phyloP scores from a whole-genome alignment of 2,888 invertebrate species.

The Syritta pipiens region DNA sequence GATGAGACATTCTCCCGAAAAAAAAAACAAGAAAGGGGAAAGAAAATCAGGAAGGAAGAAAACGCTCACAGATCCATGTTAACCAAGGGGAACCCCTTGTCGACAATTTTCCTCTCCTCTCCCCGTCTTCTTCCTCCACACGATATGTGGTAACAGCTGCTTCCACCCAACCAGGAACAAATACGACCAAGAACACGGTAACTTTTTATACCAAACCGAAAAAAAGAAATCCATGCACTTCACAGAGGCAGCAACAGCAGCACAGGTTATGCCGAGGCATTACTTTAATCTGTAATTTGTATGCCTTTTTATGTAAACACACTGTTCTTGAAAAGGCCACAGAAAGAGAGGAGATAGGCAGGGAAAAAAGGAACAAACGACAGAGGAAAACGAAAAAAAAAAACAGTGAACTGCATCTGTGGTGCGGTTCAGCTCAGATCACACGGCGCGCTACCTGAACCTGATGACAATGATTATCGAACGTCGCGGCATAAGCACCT shows the following conservation, averaged over 20 bases:
- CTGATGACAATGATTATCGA: slow-evolving; percentile 59
- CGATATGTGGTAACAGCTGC: slow-evolving; percentile 1
- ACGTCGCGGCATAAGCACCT: slow-evolving; percentile 47
- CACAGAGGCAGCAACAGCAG: slow-evolving; percentile 23
- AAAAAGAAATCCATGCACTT: slow-evolving; percentile 40
- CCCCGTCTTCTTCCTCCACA: background rate
- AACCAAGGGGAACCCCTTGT: slow-evolving; percentile 31
- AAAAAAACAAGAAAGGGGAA: slow-evolving; percentile 4
- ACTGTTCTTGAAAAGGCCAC: slow-evolving; percentile 40
- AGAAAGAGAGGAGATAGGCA: background rate
- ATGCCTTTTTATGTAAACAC: slow-evolving; percentile 56
- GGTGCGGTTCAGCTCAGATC: background rate
- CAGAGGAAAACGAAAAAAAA: background rate
- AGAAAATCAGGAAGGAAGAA: slow-evolving; percentile 54
- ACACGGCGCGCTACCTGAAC: slow-evolving; percentile 36
- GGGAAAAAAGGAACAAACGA: background rate
- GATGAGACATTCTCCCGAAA: background rate
- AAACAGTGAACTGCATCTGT: slow-evolving; percentile 22
- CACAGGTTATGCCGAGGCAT: slow-evolving; percentile 40
- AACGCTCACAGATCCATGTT: slow-evolving; percentile 29
- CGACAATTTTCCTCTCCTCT: slow-evolving; percentile 17
- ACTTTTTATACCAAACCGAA: slow-evolving; percentile 20
- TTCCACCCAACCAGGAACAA: slow-evolving; percentile 9
- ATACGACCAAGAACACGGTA: slow-evolving; percentile 31
- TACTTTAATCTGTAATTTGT: slow-evolving; percentile 63